Conservation (phyloP, 1,140 invertebrate species). For the Pinna nobilis region DNA sequence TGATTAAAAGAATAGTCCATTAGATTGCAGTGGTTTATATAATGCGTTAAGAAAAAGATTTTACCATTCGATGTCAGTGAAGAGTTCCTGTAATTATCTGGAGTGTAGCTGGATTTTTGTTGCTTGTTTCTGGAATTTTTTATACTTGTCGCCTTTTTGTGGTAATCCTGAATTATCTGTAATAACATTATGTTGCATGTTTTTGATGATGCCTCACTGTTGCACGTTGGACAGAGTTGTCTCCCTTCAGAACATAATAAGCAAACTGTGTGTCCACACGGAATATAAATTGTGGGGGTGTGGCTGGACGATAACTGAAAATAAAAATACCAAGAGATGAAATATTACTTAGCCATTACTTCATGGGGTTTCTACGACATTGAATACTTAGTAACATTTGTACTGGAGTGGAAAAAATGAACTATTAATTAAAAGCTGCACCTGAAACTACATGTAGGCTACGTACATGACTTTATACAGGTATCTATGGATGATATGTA, state of each 20-base stretch:
- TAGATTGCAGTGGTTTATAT: no score
- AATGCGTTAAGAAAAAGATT: no score
- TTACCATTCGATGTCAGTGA: no score
- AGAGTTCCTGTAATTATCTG: no score
- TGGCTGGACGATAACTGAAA: constrained; percentile 44
- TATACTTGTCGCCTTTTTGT: neutral
- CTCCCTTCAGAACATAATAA: constrained; percentile 45
- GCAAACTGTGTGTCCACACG: constrained; percentile 63
- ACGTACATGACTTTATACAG: no score
- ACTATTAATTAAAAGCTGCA: no score
- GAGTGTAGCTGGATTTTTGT: no score
- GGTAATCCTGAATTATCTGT: constrained; percentile 62
- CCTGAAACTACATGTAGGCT: no score
- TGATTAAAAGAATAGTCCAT: no score
- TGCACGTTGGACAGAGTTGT: constrained; percentile 52
- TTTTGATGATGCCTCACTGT: constrained; percentile 42
- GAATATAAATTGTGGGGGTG: constrained; percentile 54
- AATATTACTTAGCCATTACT: neutral
- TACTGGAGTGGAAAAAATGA: no score
- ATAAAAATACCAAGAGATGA: neutral
- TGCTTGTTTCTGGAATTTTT: neutral
- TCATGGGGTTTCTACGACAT: neutral
- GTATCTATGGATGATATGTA: no score
- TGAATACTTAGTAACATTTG: neutral
- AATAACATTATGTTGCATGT: constrained; percentile 63